Percentiles rank a stretch among this genome's conserved stretches.
Evolutionary conservation across 1,140 invertebrate genomes (phyloP).

Genomic region (Cataglyphis hispanica): DNA sequence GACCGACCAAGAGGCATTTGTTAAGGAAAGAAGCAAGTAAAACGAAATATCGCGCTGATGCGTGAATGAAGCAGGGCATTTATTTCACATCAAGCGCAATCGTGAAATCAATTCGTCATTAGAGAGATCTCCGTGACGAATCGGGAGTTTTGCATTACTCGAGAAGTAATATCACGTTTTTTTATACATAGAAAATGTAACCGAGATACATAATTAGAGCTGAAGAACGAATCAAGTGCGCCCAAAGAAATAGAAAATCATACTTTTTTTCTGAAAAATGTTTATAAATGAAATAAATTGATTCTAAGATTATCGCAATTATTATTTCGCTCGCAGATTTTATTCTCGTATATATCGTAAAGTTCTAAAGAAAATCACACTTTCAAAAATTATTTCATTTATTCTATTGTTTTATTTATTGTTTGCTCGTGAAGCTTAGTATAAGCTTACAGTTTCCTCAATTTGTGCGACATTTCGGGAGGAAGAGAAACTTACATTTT

Average conservation of each 20-base stretch:
- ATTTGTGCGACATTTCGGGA: not conserved
- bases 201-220: not conserved
- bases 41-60: conserved; percentile 15
- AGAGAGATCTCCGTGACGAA: conserved; percentile 32
- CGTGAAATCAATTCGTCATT: conserved; percentile 31
- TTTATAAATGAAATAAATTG: too few species aligned
- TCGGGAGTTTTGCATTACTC: conserved; percentile 15
- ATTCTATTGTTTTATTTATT: not conserved
- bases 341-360: too few species aligned
- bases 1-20: not conserved
- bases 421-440: not conserved
- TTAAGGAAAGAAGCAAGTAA: not conserved
- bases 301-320: too few species aligned
- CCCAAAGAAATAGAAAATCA: not conserved
- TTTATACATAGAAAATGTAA: not conserved
- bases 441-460: too few species aligned
- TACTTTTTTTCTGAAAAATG: not conserved
- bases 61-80: conserved; percentile 38
- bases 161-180: not conserved
- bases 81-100: conserved; percentile 53
- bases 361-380: too few species aligned
- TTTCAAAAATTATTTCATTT: too few species aligned
- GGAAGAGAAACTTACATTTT: conserved; percentile 34
- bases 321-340: too few species aligned
- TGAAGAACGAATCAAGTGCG: not conserved